Base-by-base conservation (phyloP, 2,113 vertebrate species). In the Callaeas wilsoni region DNA sequence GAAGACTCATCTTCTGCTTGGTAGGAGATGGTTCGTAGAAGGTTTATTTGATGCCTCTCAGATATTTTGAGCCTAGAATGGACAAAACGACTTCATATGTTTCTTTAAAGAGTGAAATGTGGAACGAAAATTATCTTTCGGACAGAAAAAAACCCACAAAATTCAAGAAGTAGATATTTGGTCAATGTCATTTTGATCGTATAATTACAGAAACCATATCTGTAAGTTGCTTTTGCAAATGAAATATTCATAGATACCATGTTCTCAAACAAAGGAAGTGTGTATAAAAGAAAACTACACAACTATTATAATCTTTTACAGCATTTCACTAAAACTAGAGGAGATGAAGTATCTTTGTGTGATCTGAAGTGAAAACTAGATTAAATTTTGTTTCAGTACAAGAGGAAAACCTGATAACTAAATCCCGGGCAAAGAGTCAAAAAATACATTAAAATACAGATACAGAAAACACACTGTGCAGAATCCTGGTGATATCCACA, bases 371-470 rank as follows among this genome's bases (percentile, higher is more conserved):
- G 56, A 62, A 93, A 96, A 90, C 33, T 62, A 89, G 39, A 93
- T 79, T 69, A 53, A 90, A n/a, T 94, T 91, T 84, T 80, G 60
- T 92, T 84, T 92, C 80, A 84, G 35, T 21, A 49, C 20, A 22
- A 88, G 35, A 94, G 50, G 23, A 90, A 97, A 96, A 71, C 33
- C 62, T 91, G 84, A 9, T 57, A 88, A 93, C 50, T 29, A 71
- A 94, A 81, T 77, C 27, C 84, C 7, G 6, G 85, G 81, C 80
- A 94, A 21, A 67, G 13, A 95, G 39, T 91, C 44, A 93, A 95
- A 90, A 88, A 86, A 26, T 46, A 50, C 52, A 53, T 89, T 77
- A 86, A 93, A 96, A 82, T 39, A 82, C 56, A 93, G 64, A 83
- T 44, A 35, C 4, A 46, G n/a, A 73, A 91, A 94, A 59, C 25